Conservation (phyloP, 2,113 vertebrate species). For the Peromyscus maniculatus region DNA sequence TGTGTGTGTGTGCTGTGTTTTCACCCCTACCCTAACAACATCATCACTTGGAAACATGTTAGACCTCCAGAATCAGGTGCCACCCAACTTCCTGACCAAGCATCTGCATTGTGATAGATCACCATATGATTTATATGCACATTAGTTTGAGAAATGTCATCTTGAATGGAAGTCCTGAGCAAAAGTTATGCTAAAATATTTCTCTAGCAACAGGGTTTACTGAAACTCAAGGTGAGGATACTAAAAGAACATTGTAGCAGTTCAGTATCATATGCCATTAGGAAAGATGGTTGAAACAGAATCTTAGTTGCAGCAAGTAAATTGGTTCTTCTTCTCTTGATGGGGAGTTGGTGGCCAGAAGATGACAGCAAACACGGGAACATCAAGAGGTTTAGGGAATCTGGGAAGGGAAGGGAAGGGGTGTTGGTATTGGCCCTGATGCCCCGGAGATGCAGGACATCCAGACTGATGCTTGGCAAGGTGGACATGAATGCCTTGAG, state of each 20-base stretch:
- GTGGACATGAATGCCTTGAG: not conserved
- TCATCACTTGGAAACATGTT: not conserved
- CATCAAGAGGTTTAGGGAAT: not conserved
- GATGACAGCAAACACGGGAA: not conserved
- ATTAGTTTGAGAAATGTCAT: not conserved
- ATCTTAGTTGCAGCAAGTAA: not conserved
- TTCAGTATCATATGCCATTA: not conserved
- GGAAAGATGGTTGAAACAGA: not conserved
- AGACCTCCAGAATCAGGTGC: not conserved
- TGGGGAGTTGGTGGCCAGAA: not conserved
- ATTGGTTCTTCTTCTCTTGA: not conserved
- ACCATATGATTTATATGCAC: not conserved
- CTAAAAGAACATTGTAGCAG: not conserved
- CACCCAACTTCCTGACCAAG: not conserved
- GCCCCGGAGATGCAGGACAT: not conserved
- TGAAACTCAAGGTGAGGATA: not conserved
- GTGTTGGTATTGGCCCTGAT: slow-evolving; percentile 6
- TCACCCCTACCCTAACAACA: not conserved
- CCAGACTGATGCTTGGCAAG: not conserved
- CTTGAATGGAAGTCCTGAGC: not conserved
- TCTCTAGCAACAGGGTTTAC: not conserved
- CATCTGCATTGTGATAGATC: not conserved
- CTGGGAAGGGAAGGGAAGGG: not conserved
- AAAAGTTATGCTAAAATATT: not conserved
- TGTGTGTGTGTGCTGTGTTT: too few species aligned